Evolutionary conservation across 2,888 invertebrate species (phyloP), one percentile per base, ranked within the genome.

Genomic region (Syrphus vitripennis): DNA sequence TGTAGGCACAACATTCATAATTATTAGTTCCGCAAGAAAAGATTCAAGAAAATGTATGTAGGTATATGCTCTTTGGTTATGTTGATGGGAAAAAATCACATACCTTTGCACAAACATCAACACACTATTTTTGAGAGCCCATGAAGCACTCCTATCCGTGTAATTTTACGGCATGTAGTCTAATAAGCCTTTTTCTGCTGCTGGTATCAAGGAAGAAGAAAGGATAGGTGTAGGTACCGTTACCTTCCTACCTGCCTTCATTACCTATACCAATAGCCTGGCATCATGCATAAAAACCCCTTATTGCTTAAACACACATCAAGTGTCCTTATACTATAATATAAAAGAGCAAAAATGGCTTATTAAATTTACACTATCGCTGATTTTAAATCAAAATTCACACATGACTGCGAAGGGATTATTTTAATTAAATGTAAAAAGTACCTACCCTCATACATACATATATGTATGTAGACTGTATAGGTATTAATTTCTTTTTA

Each of bases 311-410:
- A 86, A 86, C 86, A 82, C 82, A 82, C 78, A 86, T 78, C 82
- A 81, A 86, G 86, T 77, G 78, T 86, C 74, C 82, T 82, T 86
- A 74, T 57, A 82, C 82, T 86, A 74, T 69, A 24, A 67, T 53
- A 86, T 82, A 86, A 86, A 78, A 86, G 74, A 78, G 76, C 81
- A 76, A 80, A 84, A 67, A 67, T 65, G 81, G 86, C 82, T 86
- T 86, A 82, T 86, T 86, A 86, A 86, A 86, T 86, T 78, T 82
- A 86, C 82, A 86, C 82, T 86, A 82, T 86, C 48, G 77, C 86
- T 86, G 77, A 82, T 82, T 86, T 86, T 86, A 86, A 82, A 86
- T 86, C 82, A 86, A 86, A 86, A 82, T 77, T 86, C 57, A 86
- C 82, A 82, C 86, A 86, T 78, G 82, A 82, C 86, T 86, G 77